Base-by-base conservation (phyloP, 2,888 invertebrate species). In the Osmoderma eremita region DNA sequence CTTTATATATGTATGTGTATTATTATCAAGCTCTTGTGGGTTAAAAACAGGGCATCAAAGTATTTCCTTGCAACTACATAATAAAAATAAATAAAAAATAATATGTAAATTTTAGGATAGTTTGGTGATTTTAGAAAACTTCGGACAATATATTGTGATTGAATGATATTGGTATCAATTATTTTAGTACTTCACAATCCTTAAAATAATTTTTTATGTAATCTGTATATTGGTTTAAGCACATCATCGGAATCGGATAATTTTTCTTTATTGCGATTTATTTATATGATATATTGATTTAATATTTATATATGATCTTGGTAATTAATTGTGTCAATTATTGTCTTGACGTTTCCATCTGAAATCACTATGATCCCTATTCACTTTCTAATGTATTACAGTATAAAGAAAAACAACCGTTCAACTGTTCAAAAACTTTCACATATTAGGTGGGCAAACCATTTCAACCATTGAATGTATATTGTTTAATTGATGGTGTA, bases 11-110 rank as follows among this genome's bases (percentile, higher is more conserved):
- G 74, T 78, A 77, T 78, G 75, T 79, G 78, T 79, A 78, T 67
- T 58, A 58, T 63, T 79, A 80, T 79, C 79, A 78, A 30, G 79
- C 79, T 79, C 79, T 78, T 71, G 75, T 78, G 80, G 79, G 79
- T 78, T 66, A 69, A 58, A 68, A 77, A 78, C 76, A 79, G 79
- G 79, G 79, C 80, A 80, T 79, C 79, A 78, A 79, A 74, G 70
- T 68, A 70, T 70, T 73, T 71, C 73, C 72, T 75, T 71, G 71
- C 69, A 75, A 75, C 30, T 30, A 30, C 30, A 30, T 30, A 30
- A 30, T 30, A 8, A 30, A 30, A 30, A 69, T 72, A 72, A 65
- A 58, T 68, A 65, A 72, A 63, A 71, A 65, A 53, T 36, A 61
- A 45, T 70, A 73, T 73, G 70, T 71, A 72, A 66, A 70, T 72